These are phyloP conservation scores for Nematolebias whitei DNA, from an alignment of 2,113 vertebrate species.

Conservation along the genomic window DNA sequence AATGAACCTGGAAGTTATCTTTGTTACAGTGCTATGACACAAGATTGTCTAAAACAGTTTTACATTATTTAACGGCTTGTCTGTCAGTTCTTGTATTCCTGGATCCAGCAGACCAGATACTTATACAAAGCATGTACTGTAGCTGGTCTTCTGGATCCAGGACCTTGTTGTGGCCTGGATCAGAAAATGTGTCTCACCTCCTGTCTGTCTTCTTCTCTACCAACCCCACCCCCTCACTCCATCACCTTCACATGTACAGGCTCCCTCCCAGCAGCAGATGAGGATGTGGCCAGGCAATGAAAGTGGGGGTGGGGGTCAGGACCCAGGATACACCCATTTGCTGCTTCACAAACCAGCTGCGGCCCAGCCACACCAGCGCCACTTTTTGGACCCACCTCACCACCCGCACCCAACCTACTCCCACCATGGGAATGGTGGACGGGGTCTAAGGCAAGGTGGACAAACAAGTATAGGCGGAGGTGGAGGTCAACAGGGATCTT, in stretches of 20 bases:
- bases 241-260: too few species aligned
- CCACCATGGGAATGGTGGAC: conserved; percentile 82
- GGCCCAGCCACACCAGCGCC: conserved; percentile 84
- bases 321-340: conserved; percentile 85
- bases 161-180: too few species aligned
- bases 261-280: conserved; percentile 87
- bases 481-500: conserved; percentile 80
- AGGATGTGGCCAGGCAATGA: conserved; percentile 89
- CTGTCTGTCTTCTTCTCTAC: too few species aligned
- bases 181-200: too few species aligned
- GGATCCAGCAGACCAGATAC: too few species aligned
- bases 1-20: too few species aligned
- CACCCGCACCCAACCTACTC: conserved; percentile 86
- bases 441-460: conserved; percentile 80
- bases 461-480: conserved; percentile 72
- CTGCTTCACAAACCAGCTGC: conserved; percentile 90
- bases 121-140: too few species aligned
- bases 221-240: background rate
- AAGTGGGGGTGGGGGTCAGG: conserved; percentile 82
- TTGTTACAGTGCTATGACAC: too few species aligned
- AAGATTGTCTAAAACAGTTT: too few species aligned
- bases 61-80: too few species aligned
- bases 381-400: conserved; percentile 83
- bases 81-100: too few species aligned
- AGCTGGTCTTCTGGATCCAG: too few species aligned